Evolutionary conservation across 2,888 invertebrate genomes (phyloP).

Genomic region (Lasioglossum morio): DNA sequence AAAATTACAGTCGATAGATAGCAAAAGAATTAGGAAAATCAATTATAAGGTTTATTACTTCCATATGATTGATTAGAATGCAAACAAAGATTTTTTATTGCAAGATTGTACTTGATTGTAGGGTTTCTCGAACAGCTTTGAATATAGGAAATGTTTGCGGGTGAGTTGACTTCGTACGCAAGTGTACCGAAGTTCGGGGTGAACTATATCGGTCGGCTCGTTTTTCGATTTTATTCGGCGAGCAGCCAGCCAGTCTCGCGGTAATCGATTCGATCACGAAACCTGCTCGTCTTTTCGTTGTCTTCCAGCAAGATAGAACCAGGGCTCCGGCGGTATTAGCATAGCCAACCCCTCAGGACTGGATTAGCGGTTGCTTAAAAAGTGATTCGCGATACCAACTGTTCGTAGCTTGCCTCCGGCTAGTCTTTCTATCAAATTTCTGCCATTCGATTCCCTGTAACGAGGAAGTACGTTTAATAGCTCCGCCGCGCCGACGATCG

Average conservation of each 20-base stretch:
- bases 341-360: conserved; percentile 33
- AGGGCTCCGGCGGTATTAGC: conserved; percentile 37
- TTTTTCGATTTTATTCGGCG: conserved; percentile 66
- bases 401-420: neutral
- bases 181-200: neutral
- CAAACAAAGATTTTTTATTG: neutral
- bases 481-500: neutral
- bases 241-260: conserved; percentile 62
- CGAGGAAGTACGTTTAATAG: neutral
- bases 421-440: neutral
- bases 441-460: neutral
- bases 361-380: conserved; percentile 47
- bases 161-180: neutral
- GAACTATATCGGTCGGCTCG: conserved; percentile 49
- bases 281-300: conserved; percentile 71
- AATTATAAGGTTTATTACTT: neutral
- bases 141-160: neutral
- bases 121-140: neutral
- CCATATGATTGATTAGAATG: neutral
- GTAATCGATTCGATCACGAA: conserved; percentile 75
- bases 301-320: conserved; percentile 53
- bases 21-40: neutral
- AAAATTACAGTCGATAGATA: neutral
- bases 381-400: conserved; percentile 28
- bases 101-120: neutral